These are phyloP conservation scores for Tretioscincus oriximinensis DNA, from an alignment of 2,113 vertebrate genomes.

Conservation along the genomic window DNA sequence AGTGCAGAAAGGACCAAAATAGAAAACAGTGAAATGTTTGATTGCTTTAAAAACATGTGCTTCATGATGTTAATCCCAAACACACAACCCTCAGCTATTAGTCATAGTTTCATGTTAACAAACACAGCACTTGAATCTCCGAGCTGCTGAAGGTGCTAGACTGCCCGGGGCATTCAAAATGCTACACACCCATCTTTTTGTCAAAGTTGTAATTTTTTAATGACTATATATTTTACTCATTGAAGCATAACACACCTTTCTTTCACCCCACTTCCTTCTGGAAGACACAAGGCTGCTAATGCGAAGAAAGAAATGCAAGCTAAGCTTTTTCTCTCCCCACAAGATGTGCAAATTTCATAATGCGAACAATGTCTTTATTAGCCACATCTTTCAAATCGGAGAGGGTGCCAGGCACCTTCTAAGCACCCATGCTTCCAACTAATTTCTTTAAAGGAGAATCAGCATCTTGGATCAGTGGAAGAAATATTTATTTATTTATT, in stretches of 20 bases:
- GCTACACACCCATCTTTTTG: slow-evolving; percentile 15
- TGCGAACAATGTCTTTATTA: neutral
- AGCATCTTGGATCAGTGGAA: too few species aligned
- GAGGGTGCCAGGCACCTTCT: neutral
- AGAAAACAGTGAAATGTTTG: neutral
- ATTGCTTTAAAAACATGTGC: neutral
- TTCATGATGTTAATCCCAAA: slow-evolving; percentile 40
- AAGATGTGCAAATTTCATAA: neutral
- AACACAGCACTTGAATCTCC: slow-evolving; percentile 26
- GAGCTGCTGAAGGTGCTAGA: slow-evolving; percentile 14
- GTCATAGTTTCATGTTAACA: slow-evolving; percentile 45
- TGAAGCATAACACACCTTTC: neutral
- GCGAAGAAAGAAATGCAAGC: slow-evolving; percentile 2
- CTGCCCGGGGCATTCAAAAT: neutral
- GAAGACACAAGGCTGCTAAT: neutral
- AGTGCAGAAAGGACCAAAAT: neutral
- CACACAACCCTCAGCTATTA: slow-evolving; percentile 31
- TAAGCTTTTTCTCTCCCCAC: neutral
- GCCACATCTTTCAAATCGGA: neutral
- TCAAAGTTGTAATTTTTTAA: slow-evolving; percentile 39
- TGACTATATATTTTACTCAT: neutral
- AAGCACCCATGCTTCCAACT: neutral
- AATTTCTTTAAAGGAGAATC: too few species aligned
- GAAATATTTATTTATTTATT: too few species aligned
- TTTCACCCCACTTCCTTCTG: neutral